These are phyloP conservation scores for Adelphocoris suturalis DNA, from an alignment of 2,888 invertebrate species.

Conservation along the genomic window DNA sequence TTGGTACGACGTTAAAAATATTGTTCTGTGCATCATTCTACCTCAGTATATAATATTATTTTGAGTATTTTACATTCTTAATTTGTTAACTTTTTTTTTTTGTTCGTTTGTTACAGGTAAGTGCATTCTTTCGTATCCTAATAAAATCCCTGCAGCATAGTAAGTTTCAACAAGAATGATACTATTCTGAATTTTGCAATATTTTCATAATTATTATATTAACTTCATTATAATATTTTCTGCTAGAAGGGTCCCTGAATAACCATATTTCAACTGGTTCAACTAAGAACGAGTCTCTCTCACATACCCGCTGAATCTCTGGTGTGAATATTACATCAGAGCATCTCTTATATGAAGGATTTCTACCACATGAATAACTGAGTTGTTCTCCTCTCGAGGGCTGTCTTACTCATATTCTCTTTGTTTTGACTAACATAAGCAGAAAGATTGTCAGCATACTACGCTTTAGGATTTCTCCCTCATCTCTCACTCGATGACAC, in stretches of 20 bases:
- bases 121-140: no score
- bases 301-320: neutral
- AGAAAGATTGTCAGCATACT: neutral
- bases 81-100: no score
- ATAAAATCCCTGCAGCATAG: no score
- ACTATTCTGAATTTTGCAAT: no score
- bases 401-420: neutral
- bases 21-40: no score
- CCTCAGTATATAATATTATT: no score
- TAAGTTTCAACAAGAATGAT: no score
- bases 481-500: neutral
- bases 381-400: neutral
- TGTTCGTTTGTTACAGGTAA: no score
- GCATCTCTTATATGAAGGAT: constrained; percentile 1
- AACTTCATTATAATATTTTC: neutral
- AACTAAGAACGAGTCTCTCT: neutral
- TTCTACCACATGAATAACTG: constrained; percentile 14
- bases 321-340: constrained; percentile 9
- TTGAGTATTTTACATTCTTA: no score
- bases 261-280: neutral
- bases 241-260: neutral
- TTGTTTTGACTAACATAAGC: neutral
- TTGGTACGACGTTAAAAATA: no score
- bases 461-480: neutral
- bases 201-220: no score